Conservation (phyloP, 2,888 invertebrate genomes). For the Drosophila paranaensis region DNA sequence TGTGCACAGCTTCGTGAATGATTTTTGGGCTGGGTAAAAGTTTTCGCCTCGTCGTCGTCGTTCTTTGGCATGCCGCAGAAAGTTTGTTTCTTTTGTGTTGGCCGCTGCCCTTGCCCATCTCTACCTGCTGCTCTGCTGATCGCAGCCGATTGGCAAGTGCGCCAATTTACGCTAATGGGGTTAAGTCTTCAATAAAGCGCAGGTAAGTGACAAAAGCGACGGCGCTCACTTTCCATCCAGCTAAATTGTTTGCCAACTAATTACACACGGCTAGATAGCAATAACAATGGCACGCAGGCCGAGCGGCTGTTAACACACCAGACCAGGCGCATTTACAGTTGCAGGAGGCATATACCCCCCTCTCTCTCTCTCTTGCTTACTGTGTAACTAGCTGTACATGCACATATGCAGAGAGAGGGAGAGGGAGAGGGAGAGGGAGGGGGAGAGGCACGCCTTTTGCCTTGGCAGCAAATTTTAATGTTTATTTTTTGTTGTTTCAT, state of each 20-base stretch:
- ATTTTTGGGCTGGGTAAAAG: slow-evolving; percentile 71
- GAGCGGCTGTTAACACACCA: slow-evolving; percentile 76
- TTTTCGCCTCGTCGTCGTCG: slow-evolving; percentile 59
- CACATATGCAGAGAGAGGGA: slow-evolving; percentile 7
- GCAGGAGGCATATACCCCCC: slow-evolving; percentile 18
- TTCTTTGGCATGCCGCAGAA: slow-evolving; percentile 73
- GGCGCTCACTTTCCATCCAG: slow-evolving; percentile 63
- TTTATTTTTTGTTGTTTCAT: slow-evolving; percentile 31
- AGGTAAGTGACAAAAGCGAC: slow-evolving; percentile 63
- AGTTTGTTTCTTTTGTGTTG: slow-evolving; percentile 65
- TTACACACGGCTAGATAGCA: slow-evolving; percentile 35
- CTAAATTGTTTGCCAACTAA: slow-evolving; percentile 70
- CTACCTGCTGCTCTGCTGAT: slow-evolving; percentile 68
- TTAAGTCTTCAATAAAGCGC: slow-evolving; percentile 77
- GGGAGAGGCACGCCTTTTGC: background rate
- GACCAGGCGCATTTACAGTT: slow-evolving; percentile 19
- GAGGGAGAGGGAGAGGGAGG: slow-evolving; percentile 8
- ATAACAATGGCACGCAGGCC: slow-evolving; percentile 44
- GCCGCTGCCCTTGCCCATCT: slow-evolving; percentile 42
- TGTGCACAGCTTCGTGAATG: slow-evolving; percentile 65
- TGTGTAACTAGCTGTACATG: background rate
- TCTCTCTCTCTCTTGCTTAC: background rate
- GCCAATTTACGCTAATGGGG: slow-evolving; percentile 80
- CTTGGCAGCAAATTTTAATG: slow-evolving; percentile 62
- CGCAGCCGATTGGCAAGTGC: slow-evolving; percentile 75